Evolutionary conservation across 2,888 invertebrate species (phyloP).

Genomic region (Coecobrya sp.): DNA sequence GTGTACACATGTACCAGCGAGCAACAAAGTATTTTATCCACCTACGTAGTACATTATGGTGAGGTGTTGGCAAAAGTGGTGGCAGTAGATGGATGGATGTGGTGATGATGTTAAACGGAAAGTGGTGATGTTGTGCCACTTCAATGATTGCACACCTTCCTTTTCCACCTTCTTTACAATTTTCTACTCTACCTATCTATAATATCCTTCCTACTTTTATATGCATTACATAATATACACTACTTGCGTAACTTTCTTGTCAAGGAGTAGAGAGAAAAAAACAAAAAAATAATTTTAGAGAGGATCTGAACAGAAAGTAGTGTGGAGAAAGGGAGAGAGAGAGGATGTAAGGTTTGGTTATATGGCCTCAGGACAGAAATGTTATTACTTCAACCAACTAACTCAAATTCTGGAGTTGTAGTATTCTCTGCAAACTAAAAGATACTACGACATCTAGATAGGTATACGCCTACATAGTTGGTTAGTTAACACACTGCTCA

Average conservation of each 20-base stretch:
- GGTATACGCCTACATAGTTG: neutral
- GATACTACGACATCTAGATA: neutral
- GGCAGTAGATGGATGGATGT: neutral
- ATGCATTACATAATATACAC: no score
- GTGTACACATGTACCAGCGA: conserved; percentile 58
- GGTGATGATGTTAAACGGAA: conserved; percentile 6
- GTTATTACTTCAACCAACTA: conserved; percentile 36
- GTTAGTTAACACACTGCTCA: conserved; percentile 1
- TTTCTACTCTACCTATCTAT: neutral
- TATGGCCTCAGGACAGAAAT: conserved; percentile 37
- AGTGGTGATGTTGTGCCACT: conserved; percentile 38
- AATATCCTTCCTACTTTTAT: neutral
- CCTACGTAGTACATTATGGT: neutral
- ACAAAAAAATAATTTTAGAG: neutral
- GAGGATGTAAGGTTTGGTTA: neutral
- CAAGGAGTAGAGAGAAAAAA: neutral
- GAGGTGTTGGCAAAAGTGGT: neutral
- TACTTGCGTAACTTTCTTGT: conserved; percentile 32
- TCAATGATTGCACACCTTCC: conserved; percentile 52
- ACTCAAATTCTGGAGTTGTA: neutral
- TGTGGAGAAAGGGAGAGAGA: neutral
- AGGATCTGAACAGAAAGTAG: neutral
- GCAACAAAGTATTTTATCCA: conserved; percentile 7
- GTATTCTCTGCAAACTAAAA: neutral
- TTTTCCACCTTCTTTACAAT: neutral